A percentile compares a stretch with the other conserved stretches of the same genome.
These are phyloP conservation scores for Grallaria varia DNA, from an alignment of 2,113 vertebrate genomes.

Conservation along the genomic window DNA sequence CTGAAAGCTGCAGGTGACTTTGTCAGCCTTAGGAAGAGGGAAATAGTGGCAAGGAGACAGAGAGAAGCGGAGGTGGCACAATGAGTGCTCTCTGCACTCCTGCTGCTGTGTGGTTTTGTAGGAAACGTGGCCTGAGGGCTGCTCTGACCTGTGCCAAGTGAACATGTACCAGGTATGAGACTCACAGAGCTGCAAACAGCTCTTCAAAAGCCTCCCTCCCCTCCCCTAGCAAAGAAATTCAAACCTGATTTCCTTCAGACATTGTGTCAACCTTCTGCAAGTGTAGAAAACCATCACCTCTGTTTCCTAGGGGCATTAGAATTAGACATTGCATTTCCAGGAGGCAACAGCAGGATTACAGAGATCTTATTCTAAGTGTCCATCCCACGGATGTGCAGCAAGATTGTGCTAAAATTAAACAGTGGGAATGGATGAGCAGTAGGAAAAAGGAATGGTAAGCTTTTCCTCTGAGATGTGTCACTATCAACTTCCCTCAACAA, in stretches of 20 bases:
- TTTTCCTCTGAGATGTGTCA: background rate
- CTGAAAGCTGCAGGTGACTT: background rate
- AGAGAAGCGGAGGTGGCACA: fast-evolving
- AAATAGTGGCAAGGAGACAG: fast-evolving
- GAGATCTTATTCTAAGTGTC: background rate
- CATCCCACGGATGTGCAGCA: background rate
- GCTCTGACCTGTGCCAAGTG: background rate
- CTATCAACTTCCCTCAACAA: background rate
- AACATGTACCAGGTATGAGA: background rate
- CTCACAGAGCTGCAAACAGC: background rate
- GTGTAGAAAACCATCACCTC: background rate
- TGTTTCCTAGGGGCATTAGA: background rate
- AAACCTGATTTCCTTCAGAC: background rate
- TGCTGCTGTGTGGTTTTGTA: background rate
- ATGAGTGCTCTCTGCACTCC: background rate
- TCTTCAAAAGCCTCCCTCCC: background rate
- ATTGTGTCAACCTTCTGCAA: background rate
- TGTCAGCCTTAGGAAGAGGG: background rate
- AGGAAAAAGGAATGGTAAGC: background rate
- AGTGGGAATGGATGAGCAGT: background rate
- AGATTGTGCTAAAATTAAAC: background rate
- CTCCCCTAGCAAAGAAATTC: background rate
- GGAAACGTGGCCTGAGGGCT: background rate
- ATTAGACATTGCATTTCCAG: background rate
- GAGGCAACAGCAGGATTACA: background rate